Conservation (phyloP, 2,888 invertebrate species). For the Dendrolimus pini region DNA sequence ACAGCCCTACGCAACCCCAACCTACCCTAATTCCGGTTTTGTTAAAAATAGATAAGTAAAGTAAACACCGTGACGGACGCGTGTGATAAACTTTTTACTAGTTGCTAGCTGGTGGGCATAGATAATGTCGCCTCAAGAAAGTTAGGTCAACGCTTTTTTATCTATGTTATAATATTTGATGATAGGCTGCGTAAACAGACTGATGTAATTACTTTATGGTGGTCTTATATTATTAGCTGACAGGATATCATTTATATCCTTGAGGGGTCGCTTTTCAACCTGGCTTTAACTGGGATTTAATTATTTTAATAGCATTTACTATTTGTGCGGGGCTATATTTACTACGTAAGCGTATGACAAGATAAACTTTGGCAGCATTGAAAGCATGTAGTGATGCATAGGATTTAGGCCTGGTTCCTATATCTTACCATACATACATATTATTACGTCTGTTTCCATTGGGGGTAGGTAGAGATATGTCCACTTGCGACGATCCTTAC, state of each 20-base stretch:
- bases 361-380: too few species aligned
- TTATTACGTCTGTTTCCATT: too few species aligned
- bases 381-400: too few species aligned
- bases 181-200: not conserved
- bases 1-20: conserved; percentile 6
- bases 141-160: conserved; percentile 6
- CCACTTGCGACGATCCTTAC: too few species aligned
- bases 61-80: conserved; percentile 16
- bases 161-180: conserved; percentile 4
- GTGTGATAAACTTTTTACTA: not conserved
- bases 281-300: too few species aligned
- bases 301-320: too few species aligned
- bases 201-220: not conserved
- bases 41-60: conserved; percentile 24
- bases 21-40: conserved; percentile 28
- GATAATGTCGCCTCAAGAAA: conserved; percentile 3
- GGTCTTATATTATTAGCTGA: not conserved
- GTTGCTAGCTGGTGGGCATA: not conserved
- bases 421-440: too few species aligned
- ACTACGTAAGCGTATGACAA: too few species aligned
- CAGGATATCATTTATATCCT: not conserved
- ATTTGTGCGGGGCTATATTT: too few species aligned
- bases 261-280: too few species aligned
- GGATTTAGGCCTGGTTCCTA: too few species aligned
- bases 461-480: too few species aligned